Conservation (phyloP, 2,888 invertebrate genomes). For the Agrenia bidenticulata region DNA sequence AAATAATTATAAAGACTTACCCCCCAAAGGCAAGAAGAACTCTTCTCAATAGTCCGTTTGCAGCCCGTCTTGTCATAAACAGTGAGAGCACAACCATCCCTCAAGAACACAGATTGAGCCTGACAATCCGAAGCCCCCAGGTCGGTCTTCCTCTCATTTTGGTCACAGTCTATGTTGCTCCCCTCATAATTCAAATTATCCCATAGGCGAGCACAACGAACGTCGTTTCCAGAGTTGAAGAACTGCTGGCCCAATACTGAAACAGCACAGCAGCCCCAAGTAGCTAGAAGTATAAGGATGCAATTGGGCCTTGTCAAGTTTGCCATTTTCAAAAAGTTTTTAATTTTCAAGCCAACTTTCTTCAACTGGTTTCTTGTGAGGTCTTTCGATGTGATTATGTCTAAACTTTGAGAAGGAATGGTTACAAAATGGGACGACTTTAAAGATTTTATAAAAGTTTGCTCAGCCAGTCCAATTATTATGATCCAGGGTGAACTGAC, state of each 20-base stretch:
- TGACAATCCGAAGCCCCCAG: conserved; percentile 40
- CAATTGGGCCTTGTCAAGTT: not conserved
- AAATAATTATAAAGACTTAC: conserved; percentile 15
- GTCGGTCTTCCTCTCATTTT: conserved; percentile 39
- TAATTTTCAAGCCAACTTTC: too few relatives aligned
- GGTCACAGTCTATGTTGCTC: conserved; percentile 28
- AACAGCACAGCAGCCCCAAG: not conserved
- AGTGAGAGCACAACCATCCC: conserved; percentile 38
- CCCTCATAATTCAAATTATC: conserved; percentile 36
- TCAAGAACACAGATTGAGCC: conserved; percentile 34
- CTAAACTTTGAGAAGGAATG: too few relatives aligned
- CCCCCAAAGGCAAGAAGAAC: conserved; percentile 31
- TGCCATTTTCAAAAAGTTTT: not conserved
- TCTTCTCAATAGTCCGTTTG: conserved; percentile 26
- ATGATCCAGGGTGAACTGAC: too few relatives aligned
- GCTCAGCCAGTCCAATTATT: too few relatives aligned
- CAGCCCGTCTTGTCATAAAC: conserved; percentile 39
- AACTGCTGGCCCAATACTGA: conserved; percentile 23
- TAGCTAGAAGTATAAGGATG: not conserved
- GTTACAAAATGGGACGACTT: too few relatives aligned
- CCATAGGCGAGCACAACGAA: conserved; percentile 40
- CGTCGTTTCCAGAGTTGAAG: conserved; percentile 38
- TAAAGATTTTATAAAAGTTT: too few relatives aligned
- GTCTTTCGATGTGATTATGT: not conserved
- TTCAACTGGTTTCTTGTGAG: not conserved